A percentile compares a stretch with the other conserved stretches of the same genome.
phyloP scores from a whole-genome alignment of 2,113 vertebrate species.

The Microcebus tavaratra region DNA sequence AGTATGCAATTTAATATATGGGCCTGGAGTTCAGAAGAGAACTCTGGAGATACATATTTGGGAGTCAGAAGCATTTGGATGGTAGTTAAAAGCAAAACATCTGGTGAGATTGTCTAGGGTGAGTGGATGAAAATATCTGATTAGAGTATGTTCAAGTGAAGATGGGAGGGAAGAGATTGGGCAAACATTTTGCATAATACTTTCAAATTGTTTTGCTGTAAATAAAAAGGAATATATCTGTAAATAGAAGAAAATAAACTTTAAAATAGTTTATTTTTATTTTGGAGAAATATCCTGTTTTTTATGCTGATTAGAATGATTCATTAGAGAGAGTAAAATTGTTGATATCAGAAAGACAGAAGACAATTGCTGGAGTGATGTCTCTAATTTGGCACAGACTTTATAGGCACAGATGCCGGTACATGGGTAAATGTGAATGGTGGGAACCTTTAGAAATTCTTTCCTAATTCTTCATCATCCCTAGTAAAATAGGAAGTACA shows the following conservation, averaged over 20 bases:
- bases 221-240: neutral
- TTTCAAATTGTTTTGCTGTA: neutral
- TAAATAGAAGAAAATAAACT: neutral
- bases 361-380: neutral
- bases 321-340: neutral
- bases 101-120: neutral
- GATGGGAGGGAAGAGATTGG: neutral
- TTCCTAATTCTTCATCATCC: conserved; percentile 29
- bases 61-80: neutral
- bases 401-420: conserved; percentile 3
- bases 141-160: neutral
- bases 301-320: neutral
- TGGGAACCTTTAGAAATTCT: conserved; percentile 22
- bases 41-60: neutral
- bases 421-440: conserved; percentile 3
- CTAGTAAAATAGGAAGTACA: neutral
- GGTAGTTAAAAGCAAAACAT: neutral
- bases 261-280: neutral
- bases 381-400: neutral
- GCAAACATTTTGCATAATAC: neutral
- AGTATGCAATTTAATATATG: neutral
- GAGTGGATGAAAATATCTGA: neutral
- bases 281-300: neutral
- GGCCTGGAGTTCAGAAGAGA: neutral
- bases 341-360: neutral